phyloP scores from a whole-genome alignment of 2,113 vertebrate genomes.

The Coturnix japonica region DNA sequence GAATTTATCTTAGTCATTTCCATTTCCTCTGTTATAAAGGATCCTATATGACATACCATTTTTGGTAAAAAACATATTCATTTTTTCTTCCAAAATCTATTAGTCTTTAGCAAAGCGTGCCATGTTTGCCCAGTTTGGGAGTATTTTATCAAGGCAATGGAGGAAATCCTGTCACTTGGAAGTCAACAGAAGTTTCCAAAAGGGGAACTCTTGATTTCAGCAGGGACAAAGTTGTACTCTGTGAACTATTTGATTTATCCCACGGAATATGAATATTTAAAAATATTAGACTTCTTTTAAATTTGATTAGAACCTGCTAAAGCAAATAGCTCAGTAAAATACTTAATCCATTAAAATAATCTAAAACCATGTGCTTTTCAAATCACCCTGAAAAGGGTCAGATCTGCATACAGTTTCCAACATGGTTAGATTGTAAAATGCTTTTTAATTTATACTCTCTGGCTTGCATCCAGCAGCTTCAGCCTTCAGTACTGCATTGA shows the following conservation, averaged over 20 bases:
- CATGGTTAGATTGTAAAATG: constrained; percentile 42
- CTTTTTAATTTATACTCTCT: constrained; percentile 65
- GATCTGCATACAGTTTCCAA: constrained; percentile 55
- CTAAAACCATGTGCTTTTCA: constrained; percentile 67
- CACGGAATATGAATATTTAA: constrained; percentile 39
- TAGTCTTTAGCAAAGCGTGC: neutral
- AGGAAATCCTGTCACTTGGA: neutral
- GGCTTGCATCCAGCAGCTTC: constrained; percentile 43
- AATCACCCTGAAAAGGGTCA: constrained; percentile 53
- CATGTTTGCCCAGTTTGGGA: neutral
- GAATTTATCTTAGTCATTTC: neutral
- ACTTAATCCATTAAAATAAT: constrained; percentile 72
- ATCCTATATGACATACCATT: neutral
- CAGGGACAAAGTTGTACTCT: neutral
- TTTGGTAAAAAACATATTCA: neutral
- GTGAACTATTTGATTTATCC: constrained; percentile 48
- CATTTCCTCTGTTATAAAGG: neutral
- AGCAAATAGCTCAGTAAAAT: constrained; percentile 66
- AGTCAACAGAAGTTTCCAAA: neutral
- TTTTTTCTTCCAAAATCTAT: neutral
- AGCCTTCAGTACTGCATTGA: constrained; percentile 37
- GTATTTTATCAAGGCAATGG: neutral
- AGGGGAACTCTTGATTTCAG: neutral
- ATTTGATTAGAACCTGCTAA: constrained; percentile 68
- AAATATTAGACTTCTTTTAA: constrained; percentile 54